Evolutionary conservation across 1,140 invertebrate species (phyloP), one percentile per base, ranked within the genome.

Genomic region (Andrena cerasifolii): DNA sequence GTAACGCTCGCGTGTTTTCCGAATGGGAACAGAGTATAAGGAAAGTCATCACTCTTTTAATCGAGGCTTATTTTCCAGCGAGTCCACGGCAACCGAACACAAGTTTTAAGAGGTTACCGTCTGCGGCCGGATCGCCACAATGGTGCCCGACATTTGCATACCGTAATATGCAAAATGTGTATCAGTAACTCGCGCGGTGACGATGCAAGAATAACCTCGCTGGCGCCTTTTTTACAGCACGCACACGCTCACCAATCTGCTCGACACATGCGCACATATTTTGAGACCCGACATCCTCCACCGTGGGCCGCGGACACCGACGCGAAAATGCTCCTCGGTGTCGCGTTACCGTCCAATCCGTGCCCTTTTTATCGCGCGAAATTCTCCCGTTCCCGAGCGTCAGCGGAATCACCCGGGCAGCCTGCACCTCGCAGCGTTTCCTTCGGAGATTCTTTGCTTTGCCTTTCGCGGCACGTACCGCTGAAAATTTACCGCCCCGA

Each of bases 191-290:
- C 49, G 47, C 36, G 4, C 56, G 26, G 45, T 80, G 82, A 80
- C 82, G 81, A 70, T 67, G 78, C 82, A 68, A 76, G 71, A 84
- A 84, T 84, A 84, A 56, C 49, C 24, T 28, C 43, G 16, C 31
- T 31, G 49, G 28, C 49, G 26, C 24, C 53, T 72, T 80, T 68
- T 74, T 79, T 10, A 66, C 76, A 45, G n/a, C 49, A 40, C 18
- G 24, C n/a, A 45, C 28, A 40, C 18, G 0, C n/a, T 45, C 43
- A 16, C 36, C 10, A 18, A 61, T 16, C 4, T 12, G 7, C 18
- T 10, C 18, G 21, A 24, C 33, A 45, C 51, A 36, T 14, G 62
- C 43, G n/a, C 61, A 31, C 24, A 14, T 65, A 43, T 49, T 49
- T 65, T 18, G 54, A 77, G 36, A 62, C 40, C 28, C 31, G 56